phyloP scores from a whole-genome alignment of 2,113 vertebrate genomes.

The Hymenochirus boettgeri region DNA sequence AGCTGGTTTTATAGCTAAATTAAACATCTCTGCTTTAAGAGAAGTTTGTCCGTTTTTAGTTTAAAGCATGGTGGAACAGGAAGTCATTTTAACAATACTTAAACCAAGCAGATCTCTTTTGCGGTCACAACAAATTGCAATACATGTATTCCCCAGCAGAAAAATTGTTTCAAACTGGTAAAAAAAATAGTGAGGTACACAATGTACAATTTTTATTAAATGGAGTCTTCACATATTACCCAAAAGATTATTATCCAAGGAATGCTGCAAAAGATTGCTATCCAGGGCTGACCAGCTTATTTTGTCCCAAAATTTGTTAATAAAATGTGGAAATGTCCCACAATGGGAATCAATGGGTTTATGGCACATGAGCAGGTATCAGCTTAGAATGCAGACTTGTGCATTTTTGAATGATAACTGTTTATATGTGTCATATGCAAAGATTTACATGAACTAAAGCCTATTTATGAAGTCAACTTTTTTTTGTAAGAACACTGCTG shows the following conservation, averaged over 20 bases:
- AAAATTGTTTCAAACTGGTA: conserved; percentile 20
- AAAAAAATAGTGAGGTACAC: conserved; percentile 15
- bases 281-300: not conserved
- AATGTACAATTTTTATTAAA: conserved; percentile 35
- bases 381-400: no score
- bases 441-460: no score
- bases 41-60: conserved; percentile 65
- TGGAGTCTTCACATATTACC: conserved; percentile 1
- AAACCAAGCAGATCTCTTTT: conserved; percentile 50
- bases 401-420: no score
- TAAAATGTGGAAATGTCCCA: no score
- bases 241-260: conserved; percentile 7
- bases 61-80: conserved; percentile 61
- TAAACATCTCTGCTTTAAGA: conserved; percentile 81
- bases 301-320: no score
- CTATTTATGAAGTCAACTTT: no score
- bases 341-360: no score
- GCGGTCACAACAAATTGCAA: conserved; percentile 57
- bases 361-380: no score
- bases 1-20: conserved; percentile 81
- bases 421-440: no score
- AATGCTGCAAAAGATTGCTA: conserved; percentile 18
- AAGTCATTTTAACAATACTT: conserved; percentile 46
- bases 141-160: conserved; percentile 49
- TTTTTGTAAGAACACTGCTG: no score